Evolutionary conservation across 2,113 vertebrate species (phyloP).

Genomic region (Procavia capensis): DNA sequence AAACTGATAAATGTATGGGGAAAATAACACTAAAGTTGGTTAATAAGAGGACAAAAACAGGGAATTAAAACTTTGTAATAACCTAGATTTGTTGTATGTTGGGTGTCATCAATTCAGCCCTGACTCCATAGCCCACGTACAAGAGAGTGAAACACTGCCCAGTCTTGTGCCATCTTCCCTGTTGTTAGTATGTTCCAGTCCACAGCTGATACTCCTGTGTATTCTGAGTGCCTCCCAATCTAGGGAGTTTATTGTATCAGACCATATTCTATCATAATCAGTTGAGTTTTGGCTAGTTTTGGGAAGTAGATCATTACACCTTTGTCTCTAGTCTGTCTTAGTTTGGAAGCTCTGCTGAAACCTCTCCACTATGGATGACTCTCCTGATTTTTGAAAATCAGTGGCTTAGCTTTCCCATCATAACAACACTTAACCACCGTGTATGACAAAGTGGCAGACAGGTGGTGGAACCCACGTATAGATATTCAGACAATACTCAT

Average conservation of each 20-base stretch:
- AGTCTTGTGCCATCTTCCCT: background rate
- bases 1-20: too few relatives aligned
- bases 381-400: background rate
- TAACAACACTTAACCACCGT: background rate
- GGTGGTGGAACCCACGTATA: background rate
- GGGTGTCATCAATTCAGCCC: background rate
- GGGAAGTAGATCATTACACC: background rate
- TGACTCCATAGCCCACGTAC: background rate
- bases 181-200: background rate
- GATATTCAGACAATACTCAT: background rate
- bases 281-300: background rate
- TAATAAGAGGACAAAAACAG: constrained; percentile 8
- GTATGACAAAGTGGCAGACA: background rate
- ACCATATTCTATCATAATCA: background rate
- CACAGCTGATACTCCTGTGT: too few relatives aligned
- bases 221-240: background rate
- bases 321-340: background rate
- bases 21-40: constrained; percentile 25
- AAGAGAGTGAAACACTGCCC: background rate
- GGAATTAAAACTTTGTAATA: constrained; percentile 28
- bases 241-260: background rate
- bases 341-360: background rate
- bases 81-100: background rate
- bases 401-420: background rate
- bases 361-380: background rate